Evolutionary conservation across 1,140 invertebrate genomes (phyloP).

Genomic region (Drosophila novamexicana): DNA sequence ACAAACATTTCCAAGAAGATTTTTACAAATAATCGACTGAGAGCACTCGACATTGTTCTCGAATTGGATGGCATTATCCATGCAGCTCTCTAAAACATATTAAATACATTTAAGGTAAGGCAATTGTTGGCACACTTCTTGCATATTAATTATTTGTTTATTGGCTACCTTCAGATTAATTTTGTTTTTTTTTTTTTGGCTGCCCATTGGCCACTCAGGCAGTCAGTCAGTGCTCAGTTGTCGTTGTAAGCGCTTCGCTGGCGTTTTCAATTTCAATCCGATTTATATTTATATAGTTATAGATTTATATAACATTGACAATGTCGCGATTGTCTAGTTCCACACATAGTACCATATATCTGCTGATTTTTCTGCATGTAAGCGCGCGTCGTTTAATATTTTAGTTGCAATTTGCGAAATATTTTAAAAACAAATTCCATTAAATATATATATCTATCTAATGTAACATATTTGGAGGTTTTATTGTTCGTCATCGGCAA

Average conservation of each 20-base stretch:
- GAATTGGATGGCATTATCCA: constrained; percentile 13
- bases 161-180: constrained; percentile 45
- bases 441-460: background rate
- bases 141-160: constrained; percentile 68
- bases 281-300: constrained; percentile 22
- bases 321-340: constrained; percentile 57
- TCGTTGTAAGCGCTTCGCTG: constrained; percentile 39
- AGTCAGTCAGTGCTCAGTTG: constrained; percentile 38
- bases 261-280: constrained; percentile 38
- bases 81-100: constrained; percentile 31
- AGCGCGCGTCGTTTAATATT: constrained; percentile 16
- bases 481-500: background rate
- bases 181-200: constrained; percentile 6
- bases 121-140: constrained; percentile 50
- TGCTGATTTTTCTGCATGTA: constrained; percentile 57
- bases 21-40: background rate
- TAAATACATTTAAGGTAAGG: constrained; percentile 52
- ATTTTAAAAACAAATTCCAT: background rate
- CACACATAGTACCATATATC: constrained; percentile 50
- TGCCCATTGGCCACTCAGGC: constrained; percentile 8
- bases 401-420: background rate
- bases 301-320: constrained; percentile 45
- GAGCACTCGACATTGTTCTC: constrained; percentile 3
- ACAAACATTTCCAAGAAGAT: background rate
- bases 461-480: background rate